Evolutionary conservation across 2,797 vertebrate genomes (phyloP), one percentile per base, ranked within the genome.

Genomic region (Brachymystax lenok): DNA sequence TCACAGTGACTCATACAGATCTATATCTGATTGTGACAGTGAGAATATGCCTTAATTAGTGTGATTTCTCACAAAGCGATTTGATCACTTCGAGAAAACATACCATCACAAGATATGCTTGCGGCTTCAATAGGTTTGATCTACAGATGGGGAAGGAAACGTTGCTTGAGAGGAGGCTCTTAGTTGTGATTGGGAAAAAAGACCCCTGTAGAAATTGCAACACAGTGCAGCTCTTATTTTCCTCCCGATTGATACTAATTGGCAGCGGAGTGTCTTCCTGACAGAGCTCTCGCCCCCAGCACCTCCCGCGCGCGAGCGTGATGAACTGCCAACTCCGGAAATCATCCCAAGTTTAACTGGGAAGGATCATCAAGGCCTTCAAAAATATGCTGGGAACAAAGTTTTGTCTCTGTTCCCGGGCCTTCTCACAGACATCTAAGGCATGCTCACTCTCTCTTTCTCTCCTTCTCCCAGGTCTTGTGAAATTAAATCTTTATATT

Each of bases 231-330:
- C 80, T 86, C 84, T 85, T 88, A 82, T 89, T 88, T 91, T 84
- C 81, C 85, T 83, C 77, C 35, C 78, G 77, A 90, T 87, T 92
- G 88, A 92, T 91, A 84, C 87, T 93, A 93, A 93, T 91, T 93
- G 90, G 91, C 86, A 93, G 87, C 80, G 83, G 87, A 90, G 88
- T 46, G 40, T 46, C 40, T 46, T 46, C 40, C 40, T 46, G 88
- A 91, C 90, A 87, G 85, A 86, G 76, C 85, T 78, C 40, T 69
- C 80, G 89, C 88, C 90, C 88, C 81, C 85, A 88, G 87, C 84
- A 54, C 80, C 84, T 82, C 84, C 85, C 79, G 73, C 84, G 71
- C 82, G 83, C 61, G 6, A 83, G 83, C 81, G 69, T 84, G 84
- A 88, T 88, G 85, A 90, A 87, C 87, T 87, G 84, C 86, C 89